These are phyloP conservation scores for Diachasmimorpha longicaudata DNA, from an alignment of 1,140 invertebrate species.

Conservation along the genomic window DNA sequence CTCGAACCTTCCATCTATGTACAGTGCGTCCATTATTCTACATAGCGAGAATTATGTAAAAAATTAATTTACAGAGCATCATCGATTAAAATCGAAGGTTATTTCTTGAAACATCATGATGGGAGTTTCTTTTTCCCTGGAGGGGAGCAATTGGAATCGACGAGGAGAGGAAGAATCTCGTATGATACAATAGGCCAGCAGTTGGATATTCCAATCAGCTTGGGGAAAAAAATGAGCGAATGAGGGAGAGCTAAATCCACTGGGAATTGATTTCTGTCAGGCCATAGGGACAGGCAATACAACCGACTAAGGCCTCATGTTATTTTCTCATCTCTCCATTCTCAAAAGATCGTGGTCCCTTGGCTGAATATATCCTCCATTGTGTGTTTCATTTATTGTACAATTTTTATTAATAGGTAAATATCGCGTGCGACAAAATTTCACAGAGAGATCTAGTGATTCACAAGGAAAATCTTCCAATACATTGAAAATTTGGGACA, in stretches of 20 bases:
- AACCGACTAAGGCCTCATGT: conserved; percentile 1
- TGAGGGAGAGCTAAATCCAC: not conserved
- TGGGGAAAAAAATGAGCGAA: not conserved
- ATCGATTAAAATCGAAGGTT: not conserved
- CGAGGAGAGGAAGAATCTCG: not conserved
- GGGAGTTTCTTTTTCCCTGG: no score
- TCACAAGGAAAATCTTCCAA: no score
- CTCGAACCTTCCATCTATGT: not conserved
- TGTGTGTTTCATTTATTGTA: not conserved
- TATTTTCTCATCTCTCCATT: not conserved
- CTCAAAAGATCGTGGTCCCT: conserved; percentile 2
- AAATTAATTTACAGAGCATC: not conserved
- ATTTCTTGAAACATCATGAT: not conserved
- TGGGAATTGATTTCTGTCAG: not conserved
- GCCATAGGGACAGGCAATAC: not conserved
- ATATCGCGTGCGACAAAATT: not conserved
- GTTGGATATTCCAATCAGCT: not conserved
- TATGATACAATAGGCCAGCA: not conserved
- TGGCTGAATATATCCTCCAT: not conserved
- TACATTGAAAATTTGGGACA: no score
- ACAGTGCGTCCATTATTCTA: not conserved
- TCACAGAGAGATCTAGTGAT: not conserved
- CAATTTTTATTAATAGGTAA: not conserved
- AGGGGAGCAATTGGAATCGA: no score
- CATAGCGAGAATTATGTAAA: not conserved